Evolutionary conservation across 1,140 invertebrate genomes (phyloP), one percentile per base, ranked within the genome.

Genomic region (Proctacanthus coquilletti): DNA sequence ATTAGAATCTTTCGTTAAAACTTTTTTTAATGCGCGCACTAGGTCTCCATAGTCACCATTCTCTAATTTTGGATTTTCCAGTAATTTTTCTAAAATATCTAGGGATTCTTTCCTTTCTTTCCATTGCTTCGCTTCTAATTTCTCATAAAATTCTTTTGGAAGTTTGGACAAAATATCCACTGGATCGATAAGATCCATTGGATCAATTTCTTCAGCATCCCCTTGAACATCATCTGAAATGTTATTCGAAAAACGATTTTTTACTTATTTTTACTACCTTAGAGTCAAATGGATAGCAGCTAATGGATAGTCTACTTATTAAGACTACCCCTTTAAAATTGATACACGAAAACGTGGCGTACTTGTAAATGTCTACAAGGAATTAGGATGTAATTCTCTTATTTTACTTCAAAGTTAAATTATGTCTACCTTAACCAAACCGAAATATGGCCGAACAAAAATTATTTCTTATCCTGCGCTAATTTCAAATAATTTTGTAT

Each of bases 61-160:
- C 56, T 91, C 86, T 18, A 97, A 57, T 61, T 84, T 94, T 0
- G 86, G 89, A 52, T 80, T 77, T 18, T 71, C 68, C 2, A 91
- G 55, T 3, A 95, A 54, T 39, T 72, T 71, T 39, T 94, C 81
- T 0, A 96, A 57, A 2, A 65, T 63, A 49, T 93, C 86, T 4
- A 99, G 51, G 0, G 80, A 78, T 58, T 97, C 88, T 59, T 95
- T 95, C 6, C 95, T 69, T 35, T 97, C 87, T 51, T 91, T 84
- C 95, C 95, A 98, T 53, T 98, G 98, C 55, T 96, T 97, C 0
- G 84, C 84, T 61, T 98, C 92, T 21, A 91, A 47, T 63, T 94
- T 89, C 5, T 95, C 89, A 53, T 83, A 94, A 60, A 96, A 98
- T 60, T 96, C 87, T 67, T 93, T 93, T 0, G 91, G 91, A 17